A percentile compares a stretch with the other conserved stretches of the same genome.
Conservation (phyloP, 2,797 vertebrate species). For the Odontamblyopus rebecca region DNA sequence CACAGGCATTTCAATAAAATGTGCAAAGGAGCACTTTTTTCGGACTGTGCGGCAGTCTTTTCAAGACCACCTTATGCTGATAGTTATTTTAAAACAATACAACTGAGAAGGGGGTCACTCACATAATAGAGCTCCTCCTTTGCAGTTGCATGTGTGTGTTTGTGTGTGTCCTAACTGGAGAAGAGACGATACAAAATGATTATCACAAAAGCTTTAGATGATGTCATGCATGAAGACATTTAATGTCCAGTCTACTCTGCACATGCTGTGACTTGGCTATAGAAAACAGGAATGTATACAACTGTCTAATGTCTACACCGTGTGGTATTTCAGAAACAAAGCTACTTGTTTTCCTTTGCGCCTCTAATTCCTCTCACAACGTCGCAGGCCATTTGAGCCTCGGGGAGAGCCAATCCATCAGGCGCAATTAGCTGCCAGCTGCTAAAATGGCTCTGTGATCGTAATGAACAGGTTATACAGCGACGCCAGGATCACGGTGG, state of each 20-base stretch:
- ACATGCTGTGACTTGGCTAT: slow-evolving; percentile 67
- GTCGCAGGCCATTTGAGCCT: slow-evolving; percentile 62
- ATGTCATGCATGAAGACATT: slow-evolving; percentile 69
- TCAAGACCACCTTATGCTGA: slow-evolving; percentile 64
- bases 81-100: slow-evolving; percentile 64
- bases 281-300: slow-evolving; percentile 78
- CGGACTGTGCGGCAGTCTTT: slow-evolving; percentile 60
- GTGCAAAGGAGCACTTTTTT: slow-evolving; percentile 80
- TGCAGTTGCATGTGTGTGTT: slow-evolving; percentile 64
- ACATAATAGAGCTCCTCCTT: slow-evolving; percentile 67
- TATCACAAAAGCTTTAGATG: slow-evolving; percentile 68
- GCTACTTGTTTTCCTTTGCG: slow-evolving; percentile 59
- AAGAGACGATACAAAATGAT: slow-evolving; percentile 61
- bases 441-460: slow-evolving; percentile 66
- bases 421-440: slow-evolving; percentile 68
- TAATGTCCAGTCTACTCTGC: slow-evolving; percentile 68
- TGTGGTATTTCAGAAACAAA: slow-evolving; percentile 70
- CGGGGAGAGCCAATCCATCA: slow-evolving; percentile 62
- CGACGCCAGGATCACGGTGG: slow-evolving; percentile 55
- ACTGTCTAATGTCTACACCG: slow-evolving; percentile 66
- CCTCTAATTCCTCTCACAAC: slow-evolving; percentile 65
- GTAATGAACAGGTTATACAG: slow-evolving; percentile 61
- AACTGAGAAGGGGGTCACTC: slow-evolving; percentile 70
- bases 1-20: slow-evolving; percentile 82
- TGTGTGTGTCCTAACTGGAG: slow-evolving; percentile 65